These are phyloP conservation scores for Pyxicephalus adspersus DNA, from an alignment of 2,113 vertebrate genomes.

Conservation along the genomic window DNA sequence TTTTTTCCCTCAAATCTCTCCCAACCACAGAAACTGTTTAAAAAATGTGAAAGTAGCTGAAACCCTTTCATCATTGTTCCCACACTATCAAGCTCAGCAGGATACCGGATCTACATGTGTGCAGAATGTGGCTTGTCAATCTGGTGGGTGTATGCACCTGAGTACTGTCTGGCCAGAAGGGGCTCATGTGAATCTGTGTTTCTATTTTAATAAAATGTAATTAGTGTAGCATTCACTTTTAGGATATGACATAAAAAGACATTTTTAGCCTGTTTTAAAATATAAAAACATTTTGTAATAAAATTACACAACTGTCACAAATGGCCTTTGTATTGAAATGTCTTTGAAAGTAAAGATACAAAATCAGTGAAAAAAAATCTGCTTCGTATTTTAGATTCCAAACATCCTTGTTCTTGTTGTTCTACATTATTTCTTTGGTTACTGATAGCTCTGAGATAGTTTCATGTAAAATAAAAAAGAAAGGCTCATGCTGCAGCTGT, in stretches of 20 bases:
- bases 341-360: background rate
- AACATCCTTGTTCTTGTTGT: constrained; percentile 36
- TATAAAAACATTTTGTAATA: too few relatives aligned
- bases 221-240: too few relatives aligned
- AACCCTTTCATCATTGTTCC: background rate
- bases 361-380: background rate
- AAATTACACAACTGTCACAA: too few relatives aligned
- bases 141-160: too few relatives aligned
- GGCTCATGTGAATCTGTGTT: too few relatives aligned
- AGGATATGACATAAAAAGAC: too few relatives aligned
- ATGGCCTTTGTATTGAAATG: too few relatives aligned
- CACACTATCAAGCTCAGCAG: background rate
- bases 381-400: constrained; percentile 27
- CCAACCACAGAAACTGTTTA: too few relatives aligned
- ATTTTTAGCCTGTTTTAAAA: too few relatives aligned
- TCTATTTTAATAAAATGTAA: too few relatives aligned
- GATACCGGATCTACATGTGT: background rate
- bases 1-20: too few relatives aligned
- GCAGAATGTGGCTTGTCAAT: background rate
- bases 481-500: constrained; percentile 68
- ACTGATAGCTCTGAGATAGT: constrained; percentile 61
- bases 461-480: constrained; percentile 60
- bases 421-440: constrained; percentile 57
- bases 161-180: too few relatives aligned
- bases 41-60: background rate